Percentiles rank a stretch among this genome's conserved stretches.
Conservation (phyloP, 2,888 invertebrate genomes). For the Tenthredo amoena region DNA sequence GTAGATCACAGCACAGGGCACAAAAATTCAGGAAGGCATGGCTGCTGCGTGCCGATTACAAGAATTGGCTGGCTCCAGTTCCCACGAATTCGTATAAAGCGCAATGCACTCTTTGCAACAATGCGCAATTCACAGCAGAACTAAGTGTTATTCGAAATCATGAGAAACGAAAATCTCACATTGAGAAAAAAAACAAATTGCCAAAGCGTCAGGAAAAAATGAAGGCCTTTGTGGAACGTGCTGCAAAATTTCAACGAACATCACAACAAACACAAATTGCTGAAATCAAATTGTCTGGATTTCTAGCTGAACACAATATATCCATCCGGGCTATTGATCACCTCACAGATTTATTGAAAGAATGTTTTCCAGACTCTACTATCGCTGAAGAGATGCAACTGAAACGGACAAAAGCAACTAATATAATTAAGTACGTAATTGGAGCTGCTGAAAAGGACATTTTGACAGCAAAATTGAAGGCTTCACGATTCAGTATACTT, state of each 20-base stretch:
- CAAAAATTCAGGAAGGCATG: background rate
- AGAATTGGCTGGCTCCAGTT: constrained; percentile 42
- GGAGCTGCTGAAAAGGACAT: constrained; percentile 62
- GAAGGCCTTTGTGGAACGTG: constrained; percentile 1
- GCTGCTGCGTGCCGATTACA: constrained; percentile 36
- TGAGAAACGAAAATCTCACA: constrained; percentile 37
- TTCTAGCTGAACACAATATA: constrained; percentile 53
- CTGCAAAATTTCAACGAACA: constrained; percentile 7
- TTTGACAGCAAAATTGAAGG: constrained; percentile 61
- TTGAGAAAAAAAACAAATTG: constrained; percentile 34
- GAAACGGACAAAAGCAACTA: constrained; percentile 62
- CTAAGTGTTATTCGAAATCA: constrained; percentile 44
- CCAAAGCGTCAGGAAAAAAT: constrained; percentile 1
- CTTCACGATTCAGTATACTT: constrained; percentile 14
- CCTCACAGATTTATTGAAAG: constrained; percentile 61
- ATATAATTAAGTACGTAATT: constrained; percentile 63
- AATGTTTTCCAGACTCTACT: constrained; percentile 63
- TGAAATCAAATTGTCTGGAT: constrained; percentile 57
- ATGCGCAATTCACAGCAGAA: constrained; percentile 41
- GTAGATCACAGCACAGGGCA: constrained; percentile 13
- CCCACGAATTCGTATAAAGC: constrained; percentile 39
- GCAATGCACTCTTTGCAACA: constrained; percentile 34
- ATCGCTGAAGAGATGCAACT: constrained; percentile 61
- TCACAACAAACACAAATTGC: constrained; percentile 14
- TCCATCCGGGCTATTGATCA: constrained; percentile 55